Conservation (phyloP, 2,797 vertebrate genomes). For the Eulemur mongoz region DNA sequence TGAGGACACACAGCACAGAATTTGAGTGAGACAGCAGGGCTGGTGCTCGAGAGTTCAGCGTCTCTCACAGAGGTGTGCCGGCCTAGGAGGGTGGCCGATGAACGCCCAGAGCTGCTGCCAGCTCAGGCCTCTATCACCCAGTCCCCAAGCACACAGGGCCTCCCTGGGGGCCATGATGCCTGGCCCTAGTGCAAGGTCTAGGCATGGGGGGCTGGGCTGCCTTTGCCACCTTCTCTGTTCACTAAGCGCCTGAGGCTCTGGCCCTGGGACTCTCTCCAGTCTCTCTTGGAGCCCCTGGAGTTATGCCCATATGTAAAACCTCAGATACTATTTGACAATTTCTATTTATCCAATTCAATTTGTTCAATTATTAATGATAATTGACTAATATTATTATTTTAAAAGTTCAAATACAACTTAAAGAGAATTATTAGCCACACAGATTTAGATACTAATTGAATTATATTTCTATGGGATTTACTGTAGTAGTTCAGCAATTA, state of each 20-base stretch:
- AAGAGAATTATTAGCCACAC: conserved; percentile 16
- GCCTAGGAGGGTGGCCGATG: neutral
- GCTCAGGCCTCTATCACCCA: neutral
- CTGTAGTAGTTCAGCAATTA: neutral
- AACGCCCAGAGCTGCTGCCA: neutral
- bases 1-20: neutral
- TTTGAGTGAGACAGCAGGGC: neutral
- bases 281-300: neutral
- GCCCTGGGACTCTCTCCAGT: neutral
- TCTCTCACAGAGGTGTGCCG: neutral
- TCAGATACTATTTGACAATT: neutral
- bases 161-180: fast-evolving
- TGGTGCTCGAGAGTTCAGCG: neutral
- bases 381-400: conserved; percentile 39
- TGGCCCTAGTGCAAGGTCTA: neutral
- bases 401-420: conserved; percentile 49
- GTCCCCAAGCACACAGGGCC: neutral
- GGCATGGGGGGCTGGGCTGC: neutral
- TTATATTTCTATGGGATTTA: neutral
- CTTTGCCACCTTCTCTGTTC: neutral
- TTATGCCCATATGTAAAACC: neutral
- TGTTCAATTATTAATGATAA: conserved; percentile 58
- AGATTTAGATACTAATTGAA: conserved; percentile 48
- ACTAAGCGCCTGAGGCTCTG: neutral
- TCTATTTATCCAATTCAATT: neutral